A percentile compares a stretch with the other conserved stretches of the same genome.
These are phyloP conservation scores for Lerema accius DNA, from an alignment of 1,140 invertebrate species.

Conservation along the genomic window DNA sequence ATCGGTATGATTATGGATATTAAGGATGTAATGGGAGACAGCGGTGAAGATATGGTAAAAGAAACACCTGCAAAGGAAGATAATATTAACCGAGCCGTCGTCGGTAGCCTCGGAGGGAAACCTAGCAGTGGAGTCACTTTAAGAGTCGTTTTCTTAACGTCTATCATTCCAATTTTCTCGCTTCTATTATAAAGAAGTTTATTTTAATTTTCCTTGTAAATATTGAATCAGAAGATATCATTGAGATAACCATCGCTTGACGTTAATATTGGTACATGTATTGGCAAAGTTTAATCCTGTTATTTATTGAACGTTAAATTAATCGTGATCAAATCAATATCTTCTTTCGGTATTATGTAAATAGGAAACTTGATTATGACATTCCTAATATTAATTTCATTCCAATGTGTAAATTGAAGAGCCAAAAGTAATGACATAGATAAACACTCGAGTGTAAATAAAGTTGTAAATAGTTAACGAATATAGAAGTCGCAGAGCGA, in stretches of 20 bases:
- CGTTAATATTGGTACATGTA: slow-evolving; percentile 50
- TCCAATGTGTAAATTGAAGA: slow-evolving; percentile 71
- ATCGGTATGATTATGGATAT: slow-evolving; percentile 70
- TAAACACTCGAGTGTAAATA: slow-evolving; percentile 75
- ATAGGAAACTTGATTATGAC: slow-evolving; percentile 66
- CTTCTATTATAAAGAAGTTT: slow-evolving; percentile 59
- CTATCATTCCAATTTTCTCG: slow-evolving; percentile 57
- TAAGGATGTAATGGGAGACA: slow-evolving; percentile 67
- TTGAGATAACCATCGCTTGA: slow-evolving; percentile 61
- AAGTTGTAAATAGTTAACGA: slow-evolving; percentile 74
- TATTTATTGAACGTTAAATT: slow-evolving; percentile 50
- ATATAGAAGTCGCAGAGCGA: slow-evolving; percentile 72
- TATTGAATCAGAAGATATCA: slow-evolving; percentile 58
- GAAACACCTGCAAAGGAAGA: slow-evolving; percentile 66
- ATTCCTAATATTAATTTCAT: slow-evolving; percentile 74
- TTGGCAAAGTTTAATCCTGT: slow-evolving; percentile 69
- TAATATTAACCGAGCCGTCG: slow-evolving; percentile 65
- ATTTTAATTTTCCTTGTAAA: slow-evolving; percentile 62
- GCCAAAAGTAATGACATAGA: slow-evolving; percentile 48
- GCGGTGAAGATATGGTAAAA: slow-evolving; percentile 63
- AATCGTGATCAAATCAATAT: slow-evolving; percentile 28
- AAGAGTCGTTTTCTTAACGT: slow-evolving; percentile 46
- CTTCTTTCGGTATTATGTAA: slow-evolving; percentile 59
- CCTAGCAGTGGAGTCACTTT: slow-evolving; percentile 49
- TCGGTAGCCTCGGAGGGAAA: slow-evolving; percentile 66